Evolutionary conservation across 1,140 invertebrate genomes (phyloP).

Genomic region (Helicoverpa armigera): DNA sequence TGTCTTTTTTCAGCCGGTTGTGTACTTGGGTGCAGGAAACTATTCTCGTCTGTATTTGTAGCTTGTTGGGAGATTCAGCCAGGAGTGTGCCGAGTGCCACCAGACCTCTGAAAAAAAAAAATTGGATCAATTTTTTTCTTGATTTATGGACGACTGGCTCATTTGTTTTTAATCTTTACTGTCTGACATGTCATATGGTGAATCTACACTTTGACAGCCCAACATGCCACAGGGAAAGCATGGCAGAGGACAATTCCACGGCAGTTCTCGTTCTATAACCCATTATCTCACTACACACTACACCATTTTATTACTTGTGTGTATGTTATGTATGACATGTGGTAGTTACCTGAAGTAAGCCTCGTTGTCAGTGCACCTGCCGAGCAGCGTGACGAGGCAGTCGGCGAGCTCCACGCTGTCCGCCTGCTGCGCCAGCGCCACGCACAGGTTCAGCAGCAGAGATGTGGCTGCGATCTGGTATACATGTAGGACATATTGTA

Average conservation of each 20-base stretch:
- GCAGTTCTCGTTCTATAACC: too few relatives aligned
- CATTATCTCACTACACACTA: too few relatives aligned
- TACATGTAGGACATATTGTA: neutral
- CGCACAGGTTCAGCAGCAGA: constrained; percentile 92
- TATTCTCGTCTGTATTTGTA: constrained; percentile 77
- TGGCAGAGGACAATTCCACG: too few relatives aligned
- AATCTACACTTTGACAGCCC: too few relatives aligned
- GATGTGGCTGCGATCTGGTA: constrained; percentile 93
- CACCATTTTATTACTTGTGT: too few relatives aligned
- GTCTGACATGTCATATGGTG: too few relatives aligned
- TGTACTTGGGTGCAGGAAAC: constrained; percentile 70
- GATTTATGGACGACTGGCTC: neutral
- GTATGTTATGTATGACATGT: too few relatives aligned
- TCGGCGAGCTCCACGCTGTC: constrained; percentile 76
- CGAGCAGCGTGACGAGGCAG: constrained; percentile 67
- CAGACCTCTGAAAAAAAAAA: constrained; percentile 67
- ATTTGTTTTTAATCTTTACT: neutral
- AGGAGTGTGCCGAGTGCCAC: constrained; percentile 82
- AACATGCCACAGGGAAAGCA: too few relatives aligned
- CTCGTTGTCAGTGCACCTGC: constrained; percentile 73
- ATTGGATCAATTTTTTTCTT: constrained; percentile 23
- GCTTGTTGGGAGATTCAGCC: constrained; percentile 77
- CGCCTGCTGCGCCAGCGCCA: constrained; percentile 84
- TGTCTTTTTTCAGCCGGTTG: constrained; percentile 71
- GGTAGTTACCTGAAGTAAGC: constrained; percentile 83